Evolutionary conservation across 2,113 vertebrate species (phyloP), one percentile per base, ranked within the genome.

Genomic region (Coptodon rendalli): DNA sequence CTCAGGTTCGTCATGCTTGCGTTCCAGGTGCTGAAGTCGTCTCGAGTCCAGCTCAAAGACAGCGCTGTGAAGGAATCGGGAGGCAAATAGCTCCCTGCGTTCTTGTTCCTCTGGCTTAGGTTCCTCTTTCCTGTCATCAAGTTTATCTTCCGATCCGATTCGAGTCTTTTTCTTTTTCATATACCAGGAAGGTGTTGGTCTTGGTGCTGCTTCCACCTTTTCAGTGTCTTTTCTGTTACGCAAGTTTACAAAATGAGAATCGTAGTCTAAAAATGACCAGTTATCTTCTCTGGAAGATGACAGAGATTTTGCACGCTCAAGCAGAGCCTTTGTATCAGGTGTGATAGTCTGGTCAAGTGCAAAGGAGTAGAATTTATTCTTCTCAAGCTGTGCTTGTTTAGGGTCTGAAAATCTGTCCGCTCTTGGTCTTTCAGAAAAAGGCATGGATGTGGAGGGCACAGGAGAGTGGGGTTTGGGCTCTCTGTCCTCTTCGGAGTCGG

Each of bases 121-220:
- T 63, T 99, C 98, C 73, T 98, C 99, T 84, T 99, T 99, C 82
- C 98, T 96, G 85, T 99, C 98, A 57, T 98, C 98, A 85, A 97
- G 92, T 94, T 99, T 99, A 43, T 98, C 98, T 91, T 98, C 99
- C 0, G 98, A 98, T 89, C 98, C 98, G 0, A 97, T 98, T 88
- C 97, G 95, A 85, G 97, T 98, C 94, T 99, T 99, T 92, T 99
- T 99, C 96, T 99, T 99, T 95, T 98, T 99, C 97, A 99, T 97
- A 88, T 99, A 99, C 99, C 99, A 99, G 2, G 98, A 98, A 1
- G 98, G 98, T 88, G 98, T 99, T 16, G 98, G 98, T 86, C 98
- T 96, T 4, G 99, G 99, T 63, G 98, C 96, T 0, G 97, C 96
- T 92, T 99, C 98, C 19, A 99, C 98, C 86, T 99, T 99, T 86